phyloP scores from a whole-genome alignment of 1,140 invertebrate species.

The Penaeus indicus region DNA sequence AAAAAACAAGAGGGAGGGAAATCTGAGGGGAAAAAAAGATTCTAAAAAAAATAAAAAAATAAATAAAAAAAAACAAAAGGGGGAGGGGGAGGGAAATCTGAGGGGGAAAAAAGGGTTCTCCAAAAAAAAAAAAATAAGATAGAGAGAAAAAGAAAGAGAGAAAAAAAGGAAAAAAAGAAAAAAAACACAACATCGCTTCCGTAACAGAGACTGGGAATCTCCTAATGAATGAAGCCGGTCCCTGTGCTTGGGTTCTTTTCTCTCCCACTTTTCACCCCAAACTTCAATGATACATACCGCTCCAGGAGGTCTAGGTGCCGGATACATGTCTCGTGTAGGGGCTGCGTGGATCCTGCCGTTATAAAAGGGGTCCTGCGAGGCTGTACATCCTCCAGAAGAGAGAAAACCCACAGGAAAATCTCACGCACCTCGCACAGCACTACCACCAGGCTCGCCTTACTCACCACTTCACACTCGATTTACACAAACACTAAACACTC shows the following conservation, averaged over 20 bases:
- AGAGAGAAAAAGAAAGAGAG: too few relatives aligned
- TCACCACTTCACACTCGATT: constrained; percentile 20
- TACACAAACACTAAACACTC: constrained; percentile 66
- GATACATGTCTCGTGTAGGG: constrained; percentile 65
- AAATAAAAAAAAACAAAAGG: neutral
- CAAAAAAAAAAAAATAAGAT: too few relatives aligned
- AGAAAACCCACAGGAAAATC: neutral
- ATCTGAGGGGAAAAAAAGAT: too few relatives aligned
- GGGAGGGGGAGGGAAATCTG: too few relatives aligned
- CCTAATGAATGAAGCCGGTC: constrained; percentile 40
- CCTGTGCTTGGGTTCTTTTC: neutral
- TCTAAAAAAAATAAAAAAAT: too few relatives aligned
- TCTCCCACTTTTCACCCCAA: constrained; percentile 23
- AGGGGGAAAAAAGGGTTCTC: too few relatives aligned
- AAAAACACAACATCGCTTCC: neutral
- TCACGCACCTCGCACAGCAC: neutral
- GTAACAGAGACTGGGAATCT: constrained; percentile 29
- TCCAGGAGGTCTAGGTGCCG: constrained; percentile 66
- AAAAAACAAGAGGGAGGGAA: too few relatives aligned
- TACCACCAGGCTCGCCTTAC: constrained; percentile 1
- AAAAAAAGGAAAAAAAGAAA: neutral
- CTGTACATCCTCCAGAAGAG: constrained; percentile 7
- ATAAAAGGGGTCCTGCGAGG: neutral
- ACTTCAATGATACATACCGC: constrained; percentile 57
- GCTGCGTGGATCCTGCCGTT: constrained; percentile 10